Evolutionary conservation across 2,113 vertebrate species (phyloP).

Genomic region (Microcebus murinus): DNA sequence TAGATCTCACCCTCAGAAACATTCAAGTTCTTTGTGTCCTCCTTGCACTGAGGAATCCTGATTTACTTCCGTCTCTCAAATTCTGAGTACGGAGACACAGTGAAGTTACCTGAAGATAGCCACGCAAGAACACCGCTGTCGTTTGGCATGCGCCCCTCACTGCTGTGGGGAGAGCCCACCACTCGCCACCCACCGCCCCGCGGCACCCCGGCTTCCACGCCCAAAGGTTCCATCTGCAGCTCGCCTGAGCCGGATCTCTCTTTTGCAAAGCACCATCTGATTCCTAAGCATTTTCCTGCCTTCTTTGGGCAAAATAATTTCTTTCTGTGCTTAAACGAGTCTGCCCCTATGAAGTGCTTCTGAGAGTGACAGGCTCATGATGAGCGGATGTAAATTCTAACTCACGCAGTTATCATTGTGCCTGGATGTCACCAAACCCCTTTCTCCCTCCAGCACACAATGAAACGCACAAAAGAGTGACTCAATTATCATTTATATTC

Average conservation of each 20-base stretch:
- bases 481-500: neutral
- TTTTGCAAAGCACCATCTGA: neutral
- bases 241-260: neutral
- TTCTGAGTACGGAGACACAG: neutral
- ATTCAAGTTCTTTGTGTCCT: neutral
- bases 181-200: too few species aligned
- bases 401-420: too few species aligned
- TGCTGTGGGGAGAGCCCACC: neutral
- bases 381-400: neutral
- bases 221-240: neutral
- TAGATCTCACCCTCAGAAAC: neutral
- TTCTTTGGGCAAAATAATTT: neutral
- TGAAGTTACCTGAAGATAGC: accelerated
- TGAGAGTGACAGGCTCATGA: neutral
- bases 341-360: neutral
- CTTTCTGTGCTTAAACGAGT: neutral
- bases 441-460: neutral
- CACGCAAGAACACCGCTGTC: accelerated
- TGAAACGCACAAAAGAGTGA: neutral
- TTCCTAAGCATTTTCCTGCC: neutral
- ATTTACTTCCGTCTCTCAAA: neutral
- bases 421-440: neutral
- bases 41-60: neutral
- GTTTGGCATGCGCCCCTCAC: accelerated
- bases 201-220: accelerated